Conservation (phyloP, 1,140 invertebrate genomes). For the Theocolax elegans region DNA sequence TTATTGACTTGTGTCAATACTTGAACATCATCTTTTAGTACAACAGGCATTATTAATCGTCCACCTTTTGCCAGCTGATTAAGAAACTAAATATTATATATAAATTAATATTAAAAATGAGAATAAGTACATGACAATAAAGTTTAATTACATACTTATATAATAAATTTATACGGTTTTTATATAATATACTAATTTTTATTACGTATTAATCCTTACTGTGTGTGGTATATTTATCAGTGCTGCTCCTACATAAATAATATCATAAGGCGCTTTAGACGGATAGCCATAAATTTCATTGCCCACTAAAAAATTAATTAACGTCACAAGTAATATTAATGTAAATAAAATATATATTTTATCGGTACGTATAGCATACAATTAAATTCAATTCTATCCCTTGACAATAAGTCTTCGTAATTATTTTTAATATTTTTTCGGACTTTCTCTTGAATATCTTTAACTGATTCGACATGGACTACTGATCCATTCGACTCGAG, state of each 20-base stretch:
- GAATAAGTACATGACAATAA: background rate
- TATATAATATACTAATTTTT: background rate
- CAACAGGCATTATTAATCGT: conserved; percentile 91
- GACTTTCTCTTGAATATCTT: conserved; percentile 82
- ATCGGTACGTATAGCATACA: conserved; percentile 70
- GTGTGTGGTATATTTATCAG: conserved; percentile 70
- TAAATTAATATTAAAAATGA: background rate
- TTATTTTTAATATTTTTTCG: conserved; percentile 82
- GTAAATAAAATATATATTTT: background rate
- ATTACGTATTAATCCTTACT: conserved; percentile 42
- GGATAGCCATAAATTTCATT: conserved; percentile 75
- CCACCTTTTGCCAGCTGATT: conserved; percentile 85
- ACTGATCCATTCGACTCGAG: conserved; percentile 80
- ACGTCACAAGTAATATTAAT: background rate
- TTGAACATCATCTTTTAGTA: conserved; percentile 84
- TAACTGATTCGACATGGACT: conserved; percentile 94
- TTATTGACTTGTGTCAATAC: conserved; percentile 90
- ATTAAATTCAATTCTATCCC: conserved; percentile 75
- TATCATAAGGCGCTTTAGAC: conserved; percentile 73
- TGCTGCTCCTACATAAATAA: conserved; percentile 74
- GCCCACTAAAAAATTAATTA: conserved; percentile 64
- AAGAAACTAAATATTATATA: conserved; percentile 67
- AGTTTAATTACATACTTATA: too few species aligned
- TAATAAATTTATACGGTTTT: too few species aligned
- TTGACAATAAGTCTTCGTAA: conserved; percentile 75